Base-by-base conservation (phyloP, 2,888 invertebrate genomes). In the Heliconius sara region DNA sequence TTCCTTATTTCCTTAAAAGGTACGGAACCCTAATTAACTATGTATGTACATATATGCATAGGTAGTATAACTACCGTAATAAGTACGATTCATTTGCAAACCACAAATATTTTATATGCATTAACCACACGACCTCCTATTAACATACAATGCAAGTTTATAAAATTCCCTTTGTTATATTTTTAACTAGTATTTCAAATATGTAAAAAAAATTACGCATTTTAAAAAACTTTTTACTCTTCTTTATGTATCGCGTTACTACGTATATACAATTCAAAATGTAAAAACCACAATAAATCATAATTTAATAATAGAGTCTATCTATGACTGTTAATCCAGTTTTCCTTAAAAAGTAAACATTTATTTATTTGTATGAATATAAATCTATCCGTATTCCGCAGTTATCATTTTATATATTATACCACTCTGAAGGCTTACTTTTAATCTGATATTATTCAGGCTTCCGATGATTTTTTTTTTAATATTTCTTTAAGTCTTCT, bases 301-400 rank as follows among this genome's bases (percentile, higher is more conserved):
- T 7, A 52, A 52, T 52, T 52, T 52, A 16, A 52, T 52, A 52
- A 52, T 52, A 52, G 2, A 6, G 19, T 52, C 52, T 5, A 52
- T 19, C 52, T 52, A 22, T 22, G 3, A 52, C 19, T 52, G 2
- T 52, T 52, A 52, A 52, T 52, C 2, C 2, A 19, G 52, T 52
- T 52, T 52, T 52, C 52, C 19, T 19, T 52, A 19, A 52, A 52
- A 52, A 19, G 52, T 5, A 19, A 6, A 22, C 19, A 52, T 0
- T 52, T 52, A 52, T 52, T 52, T 52, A 52, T 22, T 52, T 52
- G 7, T 52, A 52, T 52, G 60, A 60, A 22, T n/a, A n/a, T n/a
- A 47, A 76, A 79, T 63, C 39, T 65, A 79, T 82, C 12, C 34
- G 13, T 63, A 57, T 70, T 27, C 2, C 25, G 10, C n/a, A 43